A percentile compares a stretch with the other conserved stretches of the same genome.
These are phyloP conservation scores for Rynchops niger DNA, from an alignment of 2,113 vertebrate genomes.

Conservation along the genomic window DNA sequence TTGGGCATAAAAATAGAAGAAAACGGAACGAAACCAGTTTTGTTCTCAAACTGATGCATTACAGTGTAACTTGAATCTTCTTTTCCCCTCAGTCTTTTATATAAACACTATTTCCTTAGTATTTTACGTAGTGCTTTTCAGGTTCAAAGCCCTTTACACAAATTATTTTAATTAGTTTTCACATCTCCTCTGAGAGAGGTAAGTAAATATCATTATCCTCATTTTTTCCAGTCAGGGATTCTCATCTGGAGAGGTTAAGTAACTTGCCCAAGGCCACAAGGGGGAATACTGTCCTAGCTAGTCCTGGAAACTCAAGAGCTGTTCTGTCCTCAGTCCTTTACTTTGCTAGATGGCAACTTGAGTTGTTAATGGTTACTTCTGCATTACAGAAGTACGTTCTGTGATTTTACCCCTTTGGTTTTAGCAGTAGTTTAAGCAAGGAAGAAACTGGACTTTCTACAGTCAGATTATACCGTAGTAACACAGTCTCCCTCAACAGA, in stretches of 20 bases:
- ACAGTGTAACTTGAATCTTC: not conserved
- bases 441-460: not conserved
- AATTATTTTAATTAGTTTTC: constrained; percentile 61
- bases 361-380: not conserved
- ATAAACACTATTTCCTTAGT: not conserved
- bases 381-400: not conserved
- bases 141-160: constrained; percentile 41
- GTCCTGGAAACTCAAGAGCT: not conserved
- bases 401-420: not conserved
- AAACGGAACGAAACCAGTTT: not conserved
- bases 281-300: not conserved
- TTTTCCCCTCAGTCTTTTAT: not conserved
- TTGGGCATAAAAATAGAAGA: not conserved
- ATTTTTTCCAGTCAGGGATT: constrained; percentile 36
- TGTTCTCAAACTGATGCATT: not conserved
- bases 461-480: not conserved
- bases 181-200: constrained; percentile 21
- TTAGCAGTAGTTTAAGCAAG: not conserved
- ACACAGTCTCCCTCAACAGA: not conserved
- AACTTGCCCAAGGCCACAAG: constrained; percentile 22
- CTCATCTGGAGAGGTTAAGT: constrained; percentile 43
- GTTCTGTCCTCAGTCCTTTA: not conserved
- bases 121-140: constrained; percentile 13
- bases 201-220: constrained; percentile 57
- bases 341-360: not conserved